phyloP scores from a whole-genome alignment of 2,888 invertebrate genomes.

The Eucriotettix oculatus region DNA sequence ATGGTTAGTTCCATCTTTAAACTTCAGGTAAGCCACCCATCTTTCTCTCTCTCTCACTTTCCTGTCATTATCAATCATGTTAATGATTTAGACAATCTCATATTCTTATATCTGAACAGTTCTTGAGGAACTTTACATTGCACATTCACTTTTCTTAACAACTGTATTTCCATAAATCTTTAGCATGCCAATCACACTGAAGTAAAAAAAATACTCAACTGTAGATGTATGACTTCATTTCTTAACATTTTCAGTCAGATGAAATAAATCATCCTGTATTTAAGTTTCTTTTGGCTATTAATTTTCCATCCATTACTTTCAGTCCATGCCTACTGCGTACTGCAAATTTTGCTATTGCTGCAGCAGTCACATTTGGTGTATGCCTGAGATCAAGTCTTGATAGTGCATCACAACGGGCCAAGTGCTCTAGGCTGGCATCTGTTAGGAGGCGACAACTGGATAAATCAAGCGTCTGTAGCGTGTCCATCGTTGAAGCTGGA shows the following conservation, averaged over 20 bases:
- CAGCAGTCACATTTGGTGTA: slow-evolving; percentile 62
- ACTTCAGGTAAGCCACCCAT: too few relatives aligned
- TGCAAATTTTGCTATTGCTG: slow-evolving; percentile 69
- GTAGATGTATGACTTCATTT: background rate
- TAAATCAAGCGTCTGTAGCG: slow-evolving; percentile 57
- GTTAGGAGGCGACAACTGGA: slow-evolving; percentile 70
- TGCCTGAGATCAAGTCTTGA: slow-evolving; percentile 60
- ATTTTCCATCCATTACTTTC: slow-evolving; percentile 11
- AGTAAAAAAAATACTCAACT: too few relatives aligned
- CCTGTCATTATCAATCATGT: too few relatives aligned
- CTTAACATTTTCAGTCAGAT: background rate
- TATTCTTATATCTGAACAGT: too few relatives aligned
- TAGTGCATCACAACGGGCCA: slow-evolving; percentile 57
- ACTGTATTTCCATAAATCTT: background rate
- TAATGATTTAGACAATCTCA: too few relatives aligned
- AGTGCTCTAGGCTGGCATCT: slow-evolving; percentile 65
- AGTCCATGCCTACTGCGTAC: slow-evolving; percentile 20
- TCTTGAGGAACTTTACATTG: background rate
- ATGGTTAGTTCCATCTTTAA: too few relatives aligned
- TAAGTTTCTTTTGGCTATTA: slow-evolving; percentile 8
- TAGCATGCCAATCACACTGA: too few relatives aligned
- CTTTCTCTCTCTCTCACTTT: too few relatives aligned
- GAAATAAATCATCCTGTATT: background rate
- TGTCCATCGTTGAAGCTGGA: slow-evolving; percentile 41
- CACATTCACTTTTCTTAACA: background rate